A percentile compares a stretch with the other conserved stretches of the same genome.
These are phyloP conservation scores for Leptarthrus brevirostris DNA, from an alignment of 2,888 invertebrate species.

Conservation along the genomic window DNA sequence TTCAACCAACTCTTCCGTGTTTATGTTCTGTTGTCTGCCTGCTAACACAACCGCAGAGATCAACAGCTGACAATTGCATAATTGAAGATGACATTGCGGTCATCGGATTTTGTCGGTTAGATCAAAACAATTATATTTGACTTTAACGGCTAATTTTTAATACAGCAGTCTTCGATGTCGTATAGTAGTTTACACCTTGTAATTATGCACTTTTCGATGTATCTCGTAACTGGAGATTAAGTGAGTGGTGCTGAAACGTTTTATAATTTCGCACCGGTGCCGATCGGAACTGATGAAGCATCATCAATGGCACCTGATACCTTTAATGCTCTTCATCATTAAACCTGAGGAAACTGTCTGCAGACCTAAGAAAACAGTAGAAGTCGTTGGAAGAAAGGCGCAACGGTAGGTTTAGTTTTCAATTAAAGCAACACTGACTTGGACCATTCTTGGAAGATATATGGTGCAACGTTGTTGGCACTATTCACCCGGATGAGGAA, in stretches of 20 bases:
- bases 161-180: no score
- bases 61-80: background rate
- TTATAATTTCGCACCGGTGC: background rate
- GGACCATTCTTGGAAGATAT: conserved; percentile 14
- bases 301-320: conserved; percentile 11
- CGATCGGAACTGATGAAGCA: conserved; percentile 18
- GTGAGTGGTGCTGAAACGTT: background rate
- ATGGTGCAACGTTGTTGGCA: conserved; percentile 6
- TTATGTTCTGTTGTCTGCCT: conserved; percentile 1
- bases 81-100: background rate
- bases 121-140: no score
- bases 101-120: background rate
- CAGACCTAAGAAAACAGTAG: background rate
- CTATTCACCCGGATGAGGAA: conserved; percentile 33
- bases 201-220: no score
- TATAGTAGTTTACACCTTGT: no score
- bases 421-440: conserved; percentile 21
- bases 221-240: conserved; percentile 12
- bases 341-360: conserved; percentile 23
- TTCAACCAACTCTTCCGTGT: conserved; percentile 36
- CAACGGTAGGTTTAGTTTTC: conserved; percentile 40
- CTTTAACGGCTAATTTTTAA: no score
- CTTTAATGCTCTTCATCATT: background rate
- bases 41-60: conserved; percentile 5
- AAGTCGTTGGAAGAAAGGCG: conserved; percentile 10